These are phyloP conservation scores for Frieseomelitta varia DNA, from an alignment of 1,140 invertebrate species.

Conservation along the genomic window DNA sequence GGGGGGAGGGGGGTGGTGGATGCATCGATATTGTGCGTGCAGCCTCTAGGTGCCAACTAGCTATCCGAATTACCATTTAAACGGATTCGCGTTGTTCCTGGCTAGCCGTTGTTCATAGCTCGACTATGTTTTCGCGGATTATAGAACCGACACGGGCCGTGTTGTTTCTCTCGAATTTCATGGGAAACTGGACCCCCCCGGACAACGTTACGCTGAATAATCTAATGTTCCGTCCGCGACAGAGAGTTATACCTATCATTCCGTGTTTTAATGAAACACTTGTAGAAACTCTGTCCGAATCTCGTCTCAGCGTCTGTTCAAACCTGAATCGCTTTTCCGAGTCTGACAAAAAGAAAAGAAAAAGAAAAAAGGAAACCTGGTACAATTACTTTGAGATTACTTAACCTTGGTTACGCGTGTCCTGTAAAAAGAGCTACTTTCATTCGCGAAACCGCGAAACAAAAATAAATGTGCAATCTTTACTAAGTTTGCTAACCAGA, in stretches of 20 bases:
- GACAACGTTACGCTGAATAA: constrained; percentile 25
- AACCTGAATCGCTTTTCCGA: too few relatives aligned
- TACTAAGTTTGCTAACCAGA: too few relatives aligned
- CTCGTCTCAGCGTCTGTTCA: background rate
- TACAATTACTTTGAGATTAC: too few relatives aligned
- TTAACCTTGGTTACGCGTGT: too few relatives aligned
- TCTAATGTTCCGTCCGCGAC: background rate
- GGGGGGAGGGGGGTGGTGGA: too few relatives aligned
- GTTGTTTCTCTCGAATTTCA: constrained; percentile 54
- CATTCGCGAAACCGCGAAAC: too few relatives aligned
- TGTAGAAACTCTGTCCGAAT: background rate
- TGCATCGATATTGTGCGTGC: constrained; percentile 29
- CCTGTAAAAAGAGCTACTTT: too few relatives aligned
- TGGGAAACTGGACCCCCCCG: constrained; percentile 44
- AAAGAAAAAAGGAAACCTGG: too few relatives aligned
- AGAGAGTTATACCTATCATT: background rate
- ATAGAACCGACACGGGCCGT: constrained; percentile 59
- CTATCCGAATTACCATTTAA: constrained; percentile 76
- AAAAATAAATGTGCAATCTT: too few relatives aligned
- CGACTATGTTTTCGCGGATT: constrained; percentile 71
- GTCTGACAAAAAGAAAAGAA: too few relatives aligned
- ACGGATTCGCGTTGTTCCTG: constrained; percentile 74
- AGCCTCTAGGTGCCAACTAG: constrained; percentile 53
- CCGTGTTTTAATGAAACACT: background rate
- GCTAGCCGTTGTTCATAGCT: constrained; percentile 48